phyloP scores from a whole-genome alignment of 1,140 invertebrate species.

The Danaus melanippus region DNA sequence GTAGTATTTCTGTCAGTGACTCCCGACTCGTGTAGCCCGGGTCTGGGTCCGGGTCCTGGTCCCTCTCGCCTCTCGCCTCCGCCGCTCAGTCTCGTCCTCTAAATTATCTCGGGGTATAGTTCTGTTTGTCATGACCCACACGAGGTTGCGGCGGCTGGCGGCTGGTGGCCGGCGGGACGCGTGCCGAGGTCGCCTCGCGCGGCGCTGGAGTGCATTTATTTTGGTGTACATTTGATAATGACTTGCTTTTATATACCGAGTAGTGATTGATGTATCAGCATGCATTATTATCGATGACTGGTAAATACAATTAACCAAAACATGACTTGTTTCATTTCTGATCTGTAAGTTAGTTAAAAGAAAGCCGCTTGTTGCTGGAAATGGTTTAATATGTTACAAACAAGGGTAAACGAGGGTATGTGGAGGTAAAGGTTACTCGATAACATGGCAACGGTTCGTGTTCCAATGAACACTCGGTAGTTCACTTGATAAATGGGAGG shows the following conservation, averaged over 20 bases:
- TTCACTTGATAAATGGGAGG: no score
- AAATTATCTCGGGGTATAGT: no score
- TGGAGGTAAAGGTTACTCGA: no score
- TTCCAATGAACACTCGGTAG: no score
- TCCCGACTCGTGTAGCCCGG: constrained; percentile 1
- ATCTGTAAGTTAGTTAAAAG: background rate
- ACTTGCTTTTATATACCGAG: constrained; percentile 56
- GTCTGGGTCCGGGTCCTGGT: no score
- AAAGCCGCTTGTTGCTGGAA: background rate
- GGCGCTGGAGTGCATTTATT: constrained; percentile 61
- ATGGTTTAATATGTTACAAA: constrained; percentile 2
- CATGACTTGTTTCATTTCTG: constrained; percentile 1
- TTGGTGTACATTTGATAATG: constrained; percentile 49
- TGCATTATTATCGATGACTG: constrained; percentile 50
- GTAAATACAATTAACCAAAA: constrained; percentile 57
- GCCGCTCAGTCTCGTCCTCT: no score
- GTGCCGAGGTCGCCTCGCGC: background rate
- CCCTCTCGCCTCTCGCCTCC: no score
- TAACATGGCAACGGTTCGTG: no score
- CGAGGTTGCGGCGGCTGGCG: no score
- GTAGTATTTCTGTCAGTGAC: constrained; percentile 14
- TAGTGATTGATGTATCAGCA: constrained; percentile 43
- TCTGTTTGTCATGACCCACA: no score
- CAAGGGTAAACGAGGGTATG: background rate
- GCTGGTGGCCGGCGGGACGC: no score